Evolutionary conservation across 2,113 vertebrate genomes (phyloP).

Genomic region (Centropus bengalensis): DNA sequence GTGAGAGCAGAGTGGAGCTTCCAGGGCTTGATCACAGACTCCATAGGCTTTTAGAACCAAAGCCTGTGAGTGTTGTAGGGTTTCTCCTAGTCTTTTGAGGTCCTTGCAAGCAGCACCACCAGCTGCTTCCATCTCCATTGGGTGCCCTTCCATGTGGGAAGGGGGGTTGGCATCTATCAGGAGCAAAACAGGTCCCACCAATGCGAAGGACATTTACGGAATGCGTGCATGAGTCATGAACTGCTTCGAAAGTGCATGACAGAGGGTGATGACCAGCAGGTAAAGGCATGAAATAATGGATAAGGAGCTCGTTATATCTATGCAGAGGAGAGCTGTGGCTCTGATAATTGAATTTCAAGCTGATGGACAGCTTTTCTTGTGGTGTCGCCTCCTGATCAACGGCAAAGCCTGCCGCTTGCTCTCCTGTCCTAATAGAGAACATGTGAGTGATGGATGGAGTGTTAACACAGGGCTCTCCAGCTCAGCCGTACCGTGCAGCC

Average conservation of each 20-base stretch:
- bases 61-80: no score
- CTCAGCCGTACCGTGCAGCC: background rate
- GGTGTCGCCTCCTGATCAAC: background rate
- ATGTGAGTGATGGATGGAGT: rapidly evolving
- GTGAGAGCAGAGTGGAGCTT: background rate
- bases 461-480: background rate
- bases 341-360: background rate
- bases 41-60: background rate
- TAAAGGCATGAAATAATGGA: background rate
- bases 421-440: background rate
- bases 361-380: background rate
- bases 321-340: background rate
- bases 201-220: background rate
- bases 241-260: background rate
- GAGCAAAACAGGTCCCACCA: background rate
- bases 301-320: background rate
- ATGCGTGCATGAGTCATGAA: background rate
- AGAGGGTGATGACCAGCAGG: background rate
- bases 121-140: background rate
- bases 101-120: background rate
- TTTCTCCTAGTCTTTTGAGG: background rate
- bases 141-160: background rate
- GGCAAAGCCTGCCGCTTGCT: background rate
- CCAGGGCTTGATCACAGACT: background rate
- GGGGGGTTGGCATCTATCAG: background rate